Evolutionary conservation across 1,140 invertebrate genomes (phyloP).

Genomic region (Acyrthosiphon pisum): DNA sequence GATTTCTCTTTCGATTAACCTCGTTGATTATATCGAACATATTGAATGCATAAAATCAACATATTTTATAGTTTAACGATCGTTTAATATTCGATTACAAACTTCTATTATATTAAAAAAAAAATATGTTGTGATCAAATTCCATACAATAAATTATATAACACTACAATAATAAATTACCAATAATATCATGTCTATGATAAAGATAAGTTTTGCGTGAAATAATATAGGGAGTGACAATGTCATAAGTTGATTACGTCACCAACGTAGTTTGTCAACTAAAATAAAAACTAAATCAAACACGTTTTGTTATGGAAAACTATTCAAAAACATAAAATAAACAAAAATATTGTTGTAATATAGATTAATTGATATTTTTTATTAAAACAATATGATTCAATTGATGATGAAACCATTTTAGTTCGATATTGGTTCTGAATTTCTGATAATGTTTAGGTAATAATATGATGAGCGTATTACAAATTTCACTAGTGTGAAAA

Average conservation of each 20-base stretch:
- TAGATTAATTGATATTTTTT: too few relatives aligned
- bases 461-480: not conserved
- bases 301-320: not conserved
- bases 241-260: not conserved
- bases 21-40: not conserved
- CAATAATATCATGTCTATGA: not conserved
- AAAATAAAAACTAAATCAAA: not conserved
- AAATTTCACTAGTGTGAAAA: not conserved
- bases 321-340: not conserved
- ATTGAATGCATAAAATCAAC: not conserved
- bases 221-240: not conserved
- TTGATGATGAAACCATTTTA: not conserved
- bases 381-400: not conserved
- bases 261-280: not conserved
- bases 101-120: not conserved
- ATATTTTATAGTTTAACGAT: not conserved
- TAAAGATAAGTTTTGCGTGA: not conserved
- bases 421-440: not conserved
- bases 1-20: not conserved
- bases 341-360: not conserved
- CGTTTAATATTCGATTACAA: not conserved
- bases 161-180: not conserved
- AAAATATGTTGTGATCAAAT: conserved; percentile 11
- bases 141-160: conserved; percentile 14
- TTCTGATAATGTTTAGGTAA: not conserved